These are phyloP conservation scores for Danio tinwini DNA, from an alignment of 2,797 vertebrate genomes.

Conservation along the genomic window DNA sequence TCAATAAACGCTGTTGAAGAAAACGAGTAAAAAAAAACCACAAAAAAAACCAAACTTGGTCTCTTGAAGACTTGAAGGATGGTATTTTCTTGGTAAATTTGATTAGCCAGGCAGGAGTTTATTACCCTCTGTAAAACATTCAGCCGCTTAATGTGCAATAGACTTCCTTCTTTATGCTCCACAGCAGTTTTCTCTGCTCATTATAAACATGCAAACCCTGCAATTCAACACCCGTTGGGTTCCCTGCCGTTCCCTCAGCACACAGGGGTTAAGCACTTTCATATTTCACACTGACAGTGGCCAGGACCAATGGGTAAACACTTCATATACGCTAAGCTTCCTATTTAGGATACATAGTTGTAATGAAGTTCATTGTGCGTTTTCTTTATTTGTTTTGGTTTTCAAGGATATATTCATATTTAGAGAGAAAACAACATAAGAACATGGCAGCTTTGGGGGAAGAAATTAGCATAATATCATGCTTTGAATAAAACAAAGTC, in stretches of 20 bases:
- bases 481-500: neutral
- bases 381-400: neutral
- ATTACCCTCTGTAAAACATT: slow-evolving; percentile 78
- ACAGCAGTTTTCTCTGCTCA: slow-evolving; percentile 72
- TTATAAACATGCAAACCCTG: slow-evolving; percentile 77
- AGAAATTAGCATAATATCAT: neutral
- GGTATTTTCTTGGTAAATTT: slow-evolving; percentile 68
- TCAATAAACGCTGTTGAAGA: slow-evolving; percentile 51
- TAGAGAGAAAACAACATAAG: slow-evolving; percentile 24
- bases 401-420: slow-evolving; percentile 9
- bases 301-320: slow-evolving; percentile 67
- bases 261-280: slow-evolving; percentile 68
- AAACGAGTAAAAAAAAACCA: slow-evolving; percentile 52
- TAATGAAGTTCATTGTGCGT: slow-evolving; percentile 54
- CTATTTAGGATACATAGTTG: slow-evolving; percentile 42
- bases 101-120: slow-evolving; percentile 76
- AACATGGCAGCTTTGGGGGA: slow-evolving; percentile 9
- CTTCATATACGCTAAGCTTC: slow-evolving; percentile 45
- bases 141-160: slow-evolving; percentile 75
- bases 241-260: slow-evolving; percentile 57
- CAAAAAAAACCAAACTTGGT: slow-evolving; percentile 59
- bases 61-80: slow-evolving; percentile 67
- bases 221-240: slow-evolving; percentile 68
- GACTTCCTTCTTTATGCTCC: slow-evolving; percentile 72
- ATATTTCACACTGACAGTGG: slow-evolving; percentile 74